Conservation (phyloP, 2,113 vertebrate genomes). For the Noturus placidus region DNA sequence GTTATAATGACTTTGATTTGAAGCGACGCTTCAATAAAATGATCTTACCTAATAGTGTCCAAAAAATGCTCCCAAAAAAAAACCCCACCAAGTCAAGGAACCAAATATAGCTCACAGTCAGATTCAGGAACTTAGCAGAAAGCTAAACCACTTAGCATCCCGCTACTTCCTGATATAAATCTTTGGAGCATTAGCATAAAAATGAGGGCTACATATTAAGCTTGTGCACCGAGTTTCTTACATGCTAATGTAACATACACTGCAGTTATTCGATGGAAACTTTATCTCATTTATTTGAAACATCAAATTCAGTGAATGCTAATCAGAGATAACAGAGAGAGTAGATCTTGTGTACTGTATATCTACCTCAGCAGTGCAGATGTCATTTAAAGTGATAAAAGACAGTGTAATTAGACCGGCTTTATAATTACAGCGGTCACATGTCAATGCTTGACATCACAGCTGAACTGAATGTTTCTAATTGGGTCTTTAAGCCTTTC, state of each 20-base stretch:
- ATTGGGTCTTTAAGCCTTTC: not conserved
- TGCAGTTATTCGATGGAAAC: not conserved
- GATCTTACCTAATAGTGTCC: not conserved
- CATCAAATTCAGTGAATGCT: not conserved
- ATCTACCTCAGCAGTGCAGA: not conserved
- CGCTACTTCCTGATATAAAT: not conserved
- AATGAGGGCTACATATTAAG: not conserved
- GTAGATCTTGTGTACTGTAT: not conserved
- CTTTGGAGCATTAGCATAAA: slow-evolving; percentile 1
- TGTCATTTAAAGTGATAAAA: not conserved
- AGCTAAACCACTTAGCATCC: not conserved
- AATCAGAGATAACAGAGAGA: not conserved
- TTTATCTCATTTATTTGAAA: not conserved
- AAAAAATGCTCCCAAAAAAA: too few species aligned
- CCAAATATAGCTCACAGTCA: not conserved
- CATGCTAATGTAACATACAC: not conserved
- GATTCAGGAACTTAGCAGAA: not conserved
- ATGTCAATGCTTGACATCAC: not conserved
- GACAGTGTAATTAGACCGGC: not conserved
- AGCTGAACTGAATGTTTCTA: not conserved
- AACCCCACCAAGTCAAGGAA: not conserved
- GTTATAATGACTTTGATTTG: not conserved
- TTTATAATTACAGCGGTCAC: slow-evolving; percentile 8
- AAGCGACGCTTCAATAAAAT: not conserved
- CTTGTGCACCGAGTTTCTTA: too few species aligned